Conservation (phyloP, 2,113 vertebrate species). For the Equus przewalskii region DNA sequence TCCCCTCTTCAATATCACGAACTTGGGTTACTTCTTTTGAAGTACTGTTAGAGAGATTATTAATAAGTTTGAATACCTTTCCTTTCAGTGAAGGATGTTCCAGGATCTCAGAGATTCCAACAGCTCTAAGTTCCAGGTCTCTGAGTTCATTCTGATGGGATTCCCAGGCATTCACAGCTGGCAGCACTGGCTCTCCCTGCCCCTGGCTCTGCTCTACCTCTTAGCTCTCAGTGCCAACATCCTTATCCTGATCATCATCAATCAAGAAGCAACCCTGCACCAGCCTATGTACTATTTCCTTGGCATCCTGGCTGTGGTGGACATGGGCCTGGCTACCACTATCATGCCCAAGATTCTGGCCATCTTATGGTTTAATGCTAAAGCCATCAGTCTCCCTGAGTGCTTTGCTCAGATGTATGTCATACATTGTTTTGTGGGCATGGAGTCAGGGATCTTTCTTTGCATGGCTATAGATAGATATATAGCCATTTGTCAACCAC, state of each 20-base stretch:
- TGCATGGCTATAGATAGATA: constrained; percentile 75
- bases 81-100: background rate
- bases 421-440: constrained; percentile 61
- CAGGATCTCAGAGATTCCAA: background rate
- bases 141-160: constrained; percentile 73
- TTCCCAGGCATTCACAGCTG: constrained; percentile 71
- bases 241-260: constrained; percentile 51
- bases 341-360: constrained; percentile 72
- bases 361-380: constrained; percentile 69
- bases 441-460: constrained; percentile 71
- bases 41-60: background rate
- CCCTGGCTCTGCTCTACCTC: constrained; percentile 58
- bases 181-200: constrained; percentile 77
- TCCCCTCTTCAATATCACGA: background rate
- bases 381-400: constrained; percentile 42
- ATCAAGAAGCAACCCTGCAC: constrained; percentile 24
- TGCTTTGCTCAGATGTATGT: constrained; percentile 77
- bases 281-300: constrained; percentile 68
- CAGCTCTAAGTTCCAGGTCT: constrained; percentile 29
- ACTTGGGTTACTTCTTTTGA: accelerated
- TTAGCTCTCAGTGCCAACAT: constrained; percentile 61
- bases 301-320: constrained; percentile 43
- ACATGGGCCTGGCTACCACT: constrained; percentile 63
- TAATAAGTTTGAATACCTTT: background rate
- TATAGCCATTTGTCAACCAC: constrained; percentile 52